A percentile compares a stretch with the other conserved stretches of the same genome.
Conservation (phyloP, 2,797 vertebrate species). For the Ammospiza maritima region DNA sequence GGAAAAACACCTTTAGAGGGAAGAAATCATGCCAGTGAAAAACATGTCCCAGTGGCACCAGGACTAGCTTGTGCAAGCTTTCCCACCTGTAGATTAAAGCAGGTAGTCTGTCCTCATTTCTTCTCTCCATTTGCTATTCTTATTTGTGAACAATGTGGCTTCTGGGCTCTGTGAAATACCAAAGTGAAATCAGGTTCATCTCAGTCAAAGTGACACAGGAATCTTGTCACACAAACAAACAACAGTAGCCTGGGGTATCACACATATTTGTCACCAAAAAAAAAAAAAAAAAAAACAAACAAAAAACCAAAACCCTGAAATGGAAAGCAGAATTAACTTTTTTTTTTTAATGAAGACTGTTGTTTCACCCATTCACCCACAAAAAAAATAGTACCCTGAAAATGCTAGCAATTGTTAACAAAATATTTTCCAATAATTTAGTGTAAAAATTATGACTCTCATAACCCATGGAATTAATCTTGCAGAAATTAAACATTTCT, state of each 20-base stretch:
- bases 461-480: not conserved
- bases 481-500: not conserved
- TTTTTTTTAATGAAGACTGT: not conserved
- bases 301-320: not conserved
- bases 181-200: not conserved
- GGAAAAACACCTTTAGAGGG: not conserved
- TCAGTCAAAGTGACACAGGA: not conserved
- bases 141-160: not conserved
- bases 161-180: not conserved
- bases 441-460: not conserved
- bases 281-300: not conserved
- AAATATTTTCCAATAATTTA: not conserved
- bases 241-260: not conserved
- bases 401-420: rapidly evolving
- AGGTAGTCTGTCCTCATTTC: not conserved
- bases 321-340: not conserved
- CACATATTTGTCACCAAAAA: not conserved
- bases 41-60: not conserved
- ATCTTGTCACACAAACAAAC: not conserved
- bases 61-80: not conserved
- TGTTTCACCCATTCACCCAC: not conserved
- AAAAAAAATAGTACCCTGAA: not conserved
- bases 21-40: not conserved
- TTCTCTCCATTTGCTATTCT: not conserved
- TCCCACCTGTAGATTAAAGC: not conserved